Evolutionary conservation across 2,797 vertebrate genomes (phyloP).

Genomic region (Oryzias sinensis): DNA sequence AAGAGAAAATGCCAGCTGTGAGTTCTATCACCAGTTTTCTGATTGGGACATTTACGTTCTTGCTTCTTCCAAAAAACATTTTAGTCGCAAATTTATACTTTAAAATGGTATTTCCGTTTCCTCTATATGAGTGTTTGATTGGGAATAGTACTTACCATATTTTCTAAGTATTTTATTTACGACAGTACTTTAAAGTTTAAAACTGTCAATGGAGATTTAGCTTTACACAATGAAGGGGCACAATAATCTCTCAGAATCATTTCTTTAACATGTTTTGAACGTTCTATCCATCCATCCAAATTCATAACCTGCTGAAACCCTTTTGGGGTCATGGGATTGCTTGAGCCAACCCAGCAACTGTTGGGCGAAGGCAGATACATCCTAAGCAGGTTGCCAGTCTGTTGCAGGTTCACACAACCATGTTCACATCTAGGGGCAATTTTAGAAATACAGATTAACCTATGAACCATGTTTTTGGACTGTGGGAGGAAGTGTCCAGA

Average conservation of each 20-base stretch:
- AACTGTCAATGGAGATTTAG: slow-evolving; percentile 39
- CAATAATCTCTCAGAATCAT: slow-evolving; percentile 43
- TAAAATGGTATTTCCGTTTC: slow-evolving; percentile 15
- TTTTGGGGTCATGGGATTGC: no score
- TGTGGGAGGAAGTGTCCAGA: no score
- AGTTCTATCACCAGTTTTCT: neutral
- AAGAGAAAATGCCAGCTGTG: neutral
- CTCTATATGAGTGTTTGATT: slow-evolving; percentile 23
- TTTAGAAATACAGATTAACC: no score
- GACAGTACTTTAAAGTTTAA: slow-evolving; percentile 58
- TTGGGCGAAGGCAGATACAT: no score
- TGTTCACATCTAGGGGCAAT: no score
- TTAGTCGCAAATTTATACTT: slow-evolving; percentile 30
- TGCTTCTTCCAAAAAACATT: slow-evolving; percentile 54
- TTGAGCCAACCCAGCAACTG: no score
- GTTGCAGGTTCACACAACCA: no score
- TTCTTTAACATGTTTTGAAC: slow-evolving; percentile 28
- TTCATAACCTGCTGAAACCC: no score
- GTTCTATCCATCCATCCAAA: neutral
- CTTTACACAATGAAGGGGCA: slow-evolving; percentile 30
- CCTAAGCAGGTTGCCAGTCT: no score
- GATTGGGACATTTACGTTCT: slow-evolving; percentile 57
- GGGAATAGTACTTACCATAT: slow-evolving; percentile 19
- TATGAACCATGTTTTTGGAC: no score
- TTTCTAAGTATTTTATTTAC: slow-evolving; percentile 50